Base-by-base conservation (phyloP, 2,888 invertebrate genomes). In the Leucophenga maculata region DNA sequence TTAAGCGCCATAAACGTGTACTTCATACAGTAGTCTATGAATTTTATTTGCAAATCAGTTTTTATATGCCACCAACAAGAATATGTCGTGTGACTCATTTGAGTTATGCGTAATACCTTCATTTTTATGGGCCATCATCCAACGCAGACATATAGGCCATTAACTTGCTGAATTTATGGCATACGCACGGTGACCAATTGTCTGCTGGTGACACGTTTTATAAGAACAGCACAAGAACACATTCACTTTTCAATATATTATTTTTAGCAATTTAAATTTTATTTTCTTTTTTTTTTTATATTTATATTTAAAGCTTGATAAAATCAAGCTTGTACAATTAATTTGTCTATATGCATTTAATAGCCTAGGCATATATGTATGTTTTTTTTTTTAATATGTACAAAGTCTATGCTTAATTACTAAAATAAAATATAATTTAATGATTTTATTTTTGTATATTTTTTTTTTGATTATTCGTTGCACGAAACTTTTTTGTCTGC, bases 101-200 rank as follows among this genome's bases (percentile, higher is more conserved):
- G 62, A 46, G 39, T 66, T 32, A 66, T 66, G 16, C 26, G 8
- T 6, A 31, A 8, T 32, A 16, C 9, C 50, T 20, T 39, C 62
- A 20, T 39, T 66, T 66, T 66, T 66, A 64, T 64, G 62, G 46
- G 62, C 48, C 62, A 14, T 44, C 62, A 14, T 44, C 6, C 48
- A 39, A n/a, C 60, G 8, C 59, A 59, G 16, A 55, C 55, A 26
- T 6, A 2, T 6, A 18, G 60, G 44, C 60, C 20, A 39, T 60
- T 32, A 32, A 60, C 60, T 60, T 44, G 22, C 26, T 3, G 11
- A 39, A 39, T 39, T 39, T 39, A 39, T 39, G 8, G 39, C 39
- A 39, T 39, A 39, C 39, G 39, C 39, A 14, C 39, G 62, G 62
- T 64, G 62, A 64, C 46, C 62, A 64, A 64, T 64, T 64, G 62